Base-by-base conservation (phyloP, 2,113 vertebrate genomes). In the Baryphthengus martii region DNA sequence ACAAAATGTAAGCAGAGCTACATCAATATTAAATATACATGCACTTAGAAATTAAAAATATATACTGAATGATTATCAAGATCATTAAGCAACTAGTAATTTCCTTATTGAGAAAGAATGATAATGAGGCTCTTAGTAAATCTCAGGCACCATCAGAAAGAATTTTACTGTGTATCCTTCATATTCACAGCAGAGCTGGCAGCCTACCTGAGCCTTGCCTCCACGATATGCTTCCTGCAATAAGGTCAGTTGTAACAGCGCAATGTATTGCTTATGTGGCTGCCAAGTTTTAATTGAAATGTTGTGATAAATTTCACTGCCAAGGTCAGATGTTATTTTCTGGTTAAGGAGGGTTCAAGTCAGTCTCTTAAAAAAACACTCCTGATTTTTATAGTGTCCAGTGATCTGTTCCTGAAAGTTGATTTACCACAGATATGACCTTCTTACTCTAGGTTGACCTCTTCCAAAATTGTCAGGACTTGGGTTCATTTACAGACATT, bases 241-340 rank as follows among this genome's bases (percentile, higher is more conserved):
- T 95, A 97, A 98, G 97, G 97, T 98, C 98, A 98, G 63, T 95
- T 80, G 75, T 63, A 94, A 90, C 58, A 81, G 53, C n/a, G 66
- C 85, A 93, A 89, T 72, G 66, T 95, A 96, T 95, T 97, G 92
- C 94, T 96, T 79, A 81, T 70, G 49, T 74, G 95, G 77, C 97
- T 97, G 96, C 97, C 98, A 98, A 95, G 70, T 97, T 98, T 98
- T 98, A 99, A 98, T 98, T 98, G 98, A 99, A 99, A 98, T 97
- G 96, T 98, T 98, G 97, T 98, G 98, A 99, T 98, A 98, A 98
- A 98, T 99, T 98, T 98, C 96, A 94, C 96, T 92, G 66, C 80
- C 83, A 94, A 63, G 97, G 98, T 98, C 98, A 98, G 97, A 99
- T 90, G 95, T 98, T 98, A 97, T 96, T 95, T 97, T 98, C 97